Evolutionary conservation across 2,797 vertebrate species (phyloP).

Genomic region (Centropyge bicolor): DNA sequence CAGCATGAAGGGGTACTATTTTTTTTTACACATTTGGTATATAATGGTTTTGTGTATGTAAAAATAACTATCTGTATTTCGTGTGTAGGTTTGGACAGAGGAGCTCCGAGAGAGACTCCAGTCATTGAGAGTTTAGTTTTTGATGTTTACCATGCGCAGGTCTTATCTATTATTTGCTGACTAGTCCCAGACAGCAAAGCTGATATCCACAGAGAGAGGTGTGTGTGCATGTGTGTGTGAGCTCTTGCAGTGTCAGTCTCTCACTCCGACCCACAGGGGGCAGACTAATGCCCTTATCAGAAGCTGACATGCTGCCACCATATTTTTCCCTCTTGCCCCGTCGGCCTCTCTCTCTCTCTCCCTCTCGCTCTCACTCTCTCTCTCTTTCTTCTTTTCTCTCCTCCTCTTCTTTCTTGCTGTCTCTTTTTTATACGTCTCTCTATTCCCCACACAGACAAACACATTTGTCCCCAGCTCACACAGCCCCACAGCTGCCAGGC

Average conservation of each 20-base stretch:
- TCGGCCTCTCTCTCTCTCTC: constrained; percentile 34
- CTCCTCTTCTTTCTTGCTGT: constrained; percentile 36
- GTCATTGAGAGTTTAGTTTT: constrained; percentile 62
- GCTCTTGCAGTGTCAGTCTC: constrained; percentile 65
- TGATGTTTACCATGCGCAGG: constrained; percentile 63
- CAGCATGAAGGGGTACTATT: constrained; percentile 42
- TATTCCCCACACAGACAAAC: constrained; percentile 49
- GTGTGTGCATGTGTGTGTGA: constrained; percentile 28
- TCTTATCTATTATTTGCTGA: constrained; percentile 78
- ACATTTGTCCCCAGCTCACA: constrained; percentile 54
- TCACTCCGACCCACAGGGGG: constrained; percentile 82
- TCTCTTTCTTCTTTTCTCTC: constrained; percentile 29
- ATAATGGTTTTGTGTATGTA: constrained; percentile 36
- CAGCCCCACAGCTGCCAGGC: constrained; percentile 63
- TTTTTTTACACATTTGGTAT: constrained; percentile 40
- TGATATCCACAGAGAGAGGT: constrained; percentile 72
- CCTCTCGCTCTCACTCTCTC: background rate
- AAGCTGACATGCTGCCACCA: constrained; percentile 81
- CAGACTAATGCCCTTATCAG: constrained; percentile 87
- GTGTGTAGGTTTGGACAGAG: constrained; percentile 53
- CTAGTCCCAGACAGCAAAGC: constrained; percentile 73
- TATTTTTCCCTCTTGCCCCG: constrained; percentile 72
- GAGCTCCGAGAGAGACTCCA: constrained; percentile 51
- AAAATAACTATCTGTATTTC: constrained; percentile 41
- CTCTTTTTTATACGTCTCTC: constrained; percentile 35